These are phyloP conservation scores for Lithosia quadra DNA, from an alignment of 2,888 invertebrate genomes.

Conservation along the genomic window DNA sequence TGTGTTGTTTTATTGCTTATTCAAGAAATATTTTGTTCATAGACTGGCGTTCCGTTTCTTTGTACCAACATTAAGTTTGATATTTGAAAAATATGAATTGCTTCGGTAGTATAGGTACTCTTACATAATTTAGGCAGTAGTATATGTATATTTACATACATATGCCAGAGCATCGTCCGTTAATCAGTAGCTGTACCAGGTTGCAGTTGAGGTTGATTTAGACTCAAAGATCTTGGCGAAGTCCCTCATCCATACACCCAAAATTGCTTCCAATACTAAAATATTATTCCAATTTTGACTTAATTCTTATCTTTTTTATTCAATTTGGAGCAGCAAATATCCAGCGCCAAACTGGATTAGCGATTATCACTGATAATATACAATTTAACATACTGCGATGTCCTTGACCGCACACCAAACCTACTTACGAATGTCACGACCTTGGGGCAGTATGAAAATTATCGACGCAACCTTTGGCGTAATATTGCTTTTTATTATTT, in stretches of 20 bases:
- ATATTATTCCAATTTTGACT: background rate
- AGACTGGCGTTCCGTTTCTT: background rate
- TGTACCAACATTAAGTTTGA: background rate
- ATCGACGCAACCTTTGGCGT: background rate
- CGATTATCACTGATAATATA: constrained; percentile 1
- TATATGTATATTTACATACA: too few relatives aligned
- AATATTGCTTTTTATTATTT: background rate
- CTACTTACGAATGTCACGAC: constrained; percentile 4
- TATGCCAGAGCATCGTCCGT: too few relatives aligned
- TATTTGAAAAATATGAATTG: background rate
- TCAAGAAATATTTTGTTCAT: background rate
- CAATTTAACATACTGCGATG: background rate
- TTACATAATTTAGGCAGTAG: too few relatives aligned
- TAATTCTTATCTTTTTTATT: background rate
- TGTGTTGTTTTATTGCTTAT: background rate
- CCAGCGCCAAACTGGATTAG: background rate
- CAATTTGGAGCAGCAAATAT: background rate
- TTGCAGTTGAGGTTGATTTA: too few relatives aligned
- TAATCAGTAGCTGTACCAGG: too few relatives aligned
- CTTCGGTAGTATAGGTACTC: too few relatives aligned
- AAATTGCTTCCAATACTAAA: background rate
- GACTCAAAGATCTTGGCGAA: too few relatives aligned
- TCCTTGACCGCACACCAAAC: background rate
- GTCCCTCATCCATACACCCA: too few relatives aligned
- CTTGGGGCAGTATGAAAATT: background rate